Evolutionary conservation across 35 echinoderm and acorn worm genomes (phyloP), one percentile per base, ranked within the genome.

Genomic region (Eucidaris tribuloides): DNA sequence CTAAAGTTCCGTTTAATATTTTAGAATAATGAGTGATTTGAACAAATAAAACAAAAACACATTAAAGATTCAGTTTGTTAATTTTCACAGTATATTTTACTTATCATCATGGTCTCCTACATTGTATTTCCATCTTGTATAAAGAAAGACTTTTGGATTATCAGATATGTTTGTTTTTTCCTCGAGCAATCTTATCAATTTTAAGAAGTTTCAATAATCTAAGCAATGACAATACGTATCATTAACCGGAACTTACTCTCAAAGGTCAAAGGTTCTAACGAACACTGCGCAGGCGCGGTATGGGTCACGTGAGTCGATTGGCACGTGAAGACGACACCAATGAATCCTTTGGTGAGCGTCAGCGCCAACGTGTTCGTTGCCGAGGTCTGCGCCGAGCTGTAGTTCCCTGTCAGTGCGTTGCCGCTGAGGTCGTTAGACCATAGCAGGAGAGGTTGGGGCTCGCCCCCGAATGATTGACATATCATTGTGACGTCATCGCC

Each of bases 201-300:
- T n/a, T n/a, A n/a, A n/a, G n/a, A n/a, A n/a, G n/a, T n/a, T n/a
- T n/a, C n/a, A n/a, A n/a, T n/a, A n/a, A n/a, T n/a, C n/a, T n/a
- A n/a, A n/a, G n/a, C n/a, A n/a, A n/a, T n/a, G n/a, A n/a, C n/a
- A n/a, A n/a, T n/a, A n/a, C n/a, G n/a, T n/a, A n/a, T n/a, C n/a
- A n/a, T n/a, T n/a, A n/a, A n/a, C n/a, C n/a, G n/a, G n/a, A n/a
- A 94, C 92, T 90, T 78, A 96, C 92, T 36, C 68, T 96, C 87
- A 82, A 96, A 90, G 22, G 57, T 58, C 4, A 96, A 68, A 20
- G 92, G 74, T 20, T 44, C 31, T 18, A 96, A 18, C 14, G 42
- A 57, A 49, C 92, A 96, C 13, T 38, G 71, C 31, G 82, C 22
- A 7, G 92, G 68, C 18, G 87, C 74, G 46, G 29, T 78, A 36